Percentiles rank a stretch among this genome's conserved stretches.
Conservation (phyloP, 2,797 vertebrate genomes). For the Pseudochirops cupreus region DNA sequence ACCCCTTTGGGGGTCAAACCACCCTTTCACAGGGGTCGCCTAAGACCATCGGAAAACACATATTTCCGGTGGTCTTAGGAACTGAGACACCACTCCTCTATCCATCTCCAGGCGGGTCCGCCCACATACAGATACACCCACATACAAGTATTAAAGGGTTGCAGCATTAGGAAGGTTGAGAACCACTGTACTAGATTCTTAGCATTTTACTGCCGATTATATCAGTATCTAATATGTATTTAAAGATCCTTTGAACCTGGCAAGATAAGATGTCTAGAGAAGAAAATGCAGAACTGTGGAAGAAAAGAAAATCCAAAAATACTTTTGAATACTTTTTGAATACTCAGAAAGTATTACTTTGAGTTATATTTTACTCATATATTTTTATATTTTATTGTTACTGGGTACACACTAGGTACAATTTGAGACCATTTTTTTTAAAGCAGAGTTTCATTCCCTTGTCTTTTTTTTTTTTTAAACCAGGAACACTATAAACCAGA, state of each 20-base stretch:
- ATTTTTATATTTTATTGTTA: too few species aligned
- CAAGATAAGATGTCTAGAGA: background rate
- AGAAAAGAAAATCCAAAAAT: background rate
- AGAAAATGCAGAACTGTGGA: background rate
- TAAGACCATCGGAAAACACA: too few species aligned
- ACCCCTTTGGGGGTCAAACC: too few species aligned
- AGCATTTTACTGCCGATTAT: background rate
- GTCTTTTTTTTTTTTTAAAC: too few species aligned
- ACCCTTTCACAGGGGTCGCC: too few species aligned
- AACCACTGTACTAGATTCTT: background rate
- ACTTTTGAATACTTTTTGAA: background rate
- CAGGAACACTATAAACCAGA: background rate
- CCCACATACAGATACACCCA: too few species aligned
- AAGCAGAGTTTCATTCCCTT: background rate
- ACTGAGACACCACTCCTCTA: too few species aligned
- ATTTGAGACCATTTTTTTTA: background rate
- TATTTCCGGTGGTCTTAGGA: too few species aligned
- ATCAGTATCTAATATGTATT: background rate
- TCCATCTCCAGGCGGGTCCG: too few species aligned
- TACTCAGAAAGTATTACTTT: background rate
- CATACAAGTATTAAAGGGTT: too few species aligned
- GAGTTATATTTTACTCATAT: background rate
- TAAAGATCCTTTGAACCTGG: background rate
- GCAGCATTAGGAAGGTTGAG: too few species aligned
- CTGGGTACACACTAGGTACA: background rate